Base-by-base conservation (phyloP, 2,888 invertebrate species). In the Philopedon plagiatum region DNA sequence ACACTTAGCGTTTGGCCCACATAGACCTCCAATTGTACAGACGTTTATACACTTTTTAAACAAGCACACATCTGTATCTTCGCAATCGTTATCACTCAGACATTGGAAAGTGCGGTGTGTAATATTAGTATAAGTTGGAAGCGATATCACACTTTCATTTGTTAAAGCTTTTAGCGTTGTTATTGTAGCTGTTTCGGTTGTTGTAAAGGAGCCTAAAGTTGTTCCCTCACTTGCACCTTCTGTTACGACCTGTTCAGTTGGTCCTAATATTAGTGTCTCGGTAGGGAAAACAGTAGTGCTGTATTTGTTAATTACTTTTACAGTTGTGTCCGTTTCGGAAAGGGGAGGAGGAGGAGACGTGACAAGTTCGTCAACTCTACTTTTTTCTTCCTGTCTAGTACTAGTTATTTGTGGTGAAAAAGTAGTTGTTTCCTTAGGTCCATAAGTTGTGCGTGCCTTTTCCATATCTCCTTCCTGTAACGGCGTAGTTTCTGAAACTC, bases 31-130 rank as follows among this genome's bases (percentile, higher is more conserved):
- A 71, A 83, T 81, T 81, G 86, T 86, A 85, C 92, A 92, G 79
- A 90, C 89, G 83, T 90, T 89, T 85, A 89, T 87, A 85, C 92
- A 92, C 83, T 87, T 86, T 86, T 89, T 89, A 80, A 87, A 87
- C 79, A 88, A 85, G 85, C 93, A 93, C 80, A 88, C 87, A 85
- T 91, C 90, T 80, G 88, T 87, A 80, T 86, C 86, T 76, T 87
- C 85, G 84, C 93, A 93, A 82, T 92, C 90, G 77, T 85, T 85
- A 84, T 92, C 89, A 80, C 85, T 86, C 80, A 87, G 87, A 87
- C 93, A 93, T 81, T 85, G 80, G 76, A 85, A 86, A 84, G 85
- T 84, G 26, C 44, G 41, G 77, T 87, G 87, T 78, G 85, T 86
- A n/a, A n/a, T n/a, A 75, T 79, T 76, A 15, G 87, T 88, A 76